Conservation (phyloP, 2,888 invertebrate genomes). For the Sabatieria punctata region DNA sequence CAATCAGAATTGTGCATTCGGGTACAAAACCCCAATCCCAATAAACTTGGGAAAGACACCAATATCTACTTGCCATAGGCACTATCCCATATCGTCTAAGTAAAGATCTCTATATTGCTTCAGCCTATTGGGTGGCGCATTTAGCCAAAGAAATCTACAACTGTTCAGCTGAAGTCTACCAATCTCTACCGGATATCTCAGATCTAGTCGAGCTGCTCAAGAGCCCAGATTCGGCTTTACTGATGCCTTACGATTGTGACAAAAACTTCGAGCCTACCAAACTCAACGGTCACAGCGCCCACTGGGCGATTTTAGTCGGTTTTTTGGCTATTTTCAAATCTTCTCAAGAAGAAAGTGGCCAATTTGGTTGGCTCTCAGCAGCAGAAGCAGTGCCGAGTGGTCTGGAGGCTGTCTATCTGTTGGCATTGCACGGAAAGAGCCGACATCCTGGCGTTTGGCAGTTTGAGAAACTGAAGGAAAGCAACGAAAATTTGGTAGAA, state of each 20-base stretch:
- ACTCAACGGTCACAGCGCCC: conserved; percentile 18
- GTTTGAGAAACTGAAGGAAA: conserved; percentile 13
- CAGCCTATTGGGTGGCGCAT: conserved; percentile 14
- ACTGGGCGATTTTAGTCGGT: conserved; percentile 23
- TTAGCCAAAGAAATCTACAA: conserved; percentile 11
- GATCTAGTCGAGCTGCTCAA: conserved; percentile 5
- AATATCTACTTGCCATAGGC: too few relatives aligned
- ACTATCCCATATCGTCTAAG: too few relatives aligned
- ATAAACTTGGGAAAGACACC: too few relatives aligned
- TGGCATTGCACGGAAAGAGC: conserved; percentile 8
- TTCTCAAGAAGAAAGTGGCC: conserved; percentile 23
- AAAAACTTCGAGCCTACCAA: conserved; percentile 20
- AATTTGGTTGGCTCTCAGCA: neutral
- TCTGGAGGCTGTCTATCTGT: neutral
- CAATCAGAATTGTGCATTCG: too few relatives aligned
- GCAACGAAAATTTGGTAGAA: conserved; percentile 20
- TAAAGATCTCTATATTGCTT: conserved; percentile 9
- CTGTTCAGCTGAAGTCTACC: conserved; percentile 5
- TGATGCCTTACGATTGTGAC: conserved; percentile 26
- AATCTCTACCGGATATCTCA: conserved; percentile 13
- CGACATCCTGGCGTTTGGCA: conserved; percentile 19
- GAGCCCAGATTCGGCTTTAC: conserved; percentile 5
- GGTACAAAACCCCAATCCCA: too few relatives aligned
- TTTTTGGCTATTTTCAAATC: neutral
- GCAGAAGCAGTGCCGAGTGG: neutral